phyloP scores from a whole-genome alignment of 2,113 vertebrate genomes.

The Scomber colias region DNA sequence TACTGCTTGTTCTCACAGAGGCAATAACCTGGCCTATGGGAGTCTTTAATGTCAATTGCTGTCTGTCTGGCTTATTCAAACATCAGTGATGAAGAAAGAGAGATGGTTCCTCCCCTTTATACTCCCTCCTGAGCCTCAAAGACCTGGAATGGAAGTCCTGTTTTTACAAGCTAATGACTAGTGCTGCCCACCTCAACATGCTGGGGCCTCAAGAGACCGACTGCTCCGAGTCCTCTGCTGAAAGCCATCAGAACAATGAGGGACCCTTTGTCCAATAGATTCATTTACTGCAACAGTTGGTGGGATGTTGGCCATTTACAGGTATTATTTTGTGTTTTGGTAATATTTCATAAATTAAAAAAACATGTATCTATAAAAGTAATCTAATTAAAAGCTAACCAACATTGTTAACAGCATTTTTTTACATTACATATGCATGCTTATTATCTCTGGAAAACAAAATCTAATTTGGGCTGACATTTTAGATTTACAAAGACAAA shows the following conservation, averaged over 20 bases:
- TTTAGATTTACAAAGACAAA: conserved; percentile 6
- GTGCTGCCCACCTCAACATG: conserved; percentile 44
- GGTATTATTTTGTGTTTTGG: not conserved
- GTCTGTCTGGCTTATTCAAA: conserved; percentile 71
- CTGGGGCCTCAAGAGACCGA: conserved; percentile 25
- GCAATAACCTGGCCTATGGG: conserved; percentile 71
- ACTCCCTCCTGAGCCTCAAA: conserved; percentile 50
- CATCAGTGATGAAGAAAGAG: conserved; percentile 55
- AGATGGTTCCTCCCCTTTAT: conserved; percentile 29
- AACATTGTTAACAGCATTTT: not conserved
- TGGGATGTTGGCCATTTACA: not conserved
- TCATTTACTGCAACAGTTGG: conserved; percentile 4
- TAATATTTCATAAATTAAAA: not conserved
- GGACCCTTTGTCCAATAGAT: not conserved
- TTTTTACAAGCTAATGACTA: conserved; percentile 75
- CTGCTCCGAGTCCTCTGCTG: not conserved
- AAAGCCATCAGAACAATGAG: conserved; percentile 13
- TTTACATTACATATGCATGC: not conserved
- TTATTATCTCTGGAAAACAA: not conserved
- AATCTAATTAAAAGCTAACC: conserved; percentile 5
- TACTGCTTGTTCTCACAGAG: conserved; percentile 65
- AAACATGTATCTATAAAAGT: not conserved
- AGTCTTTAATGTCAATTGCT: conserved; percentile 67
- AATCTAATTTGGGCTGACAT: not conserved
- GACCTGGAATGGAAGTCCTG: conserved; percentile 59